A percentile compares a stretch with the other conserved stretches of the same genome.
Evolutionary conservation across 1,140 invertebrate species (phyloP).

Genomic region (Calephelis nemesis): DNA sequence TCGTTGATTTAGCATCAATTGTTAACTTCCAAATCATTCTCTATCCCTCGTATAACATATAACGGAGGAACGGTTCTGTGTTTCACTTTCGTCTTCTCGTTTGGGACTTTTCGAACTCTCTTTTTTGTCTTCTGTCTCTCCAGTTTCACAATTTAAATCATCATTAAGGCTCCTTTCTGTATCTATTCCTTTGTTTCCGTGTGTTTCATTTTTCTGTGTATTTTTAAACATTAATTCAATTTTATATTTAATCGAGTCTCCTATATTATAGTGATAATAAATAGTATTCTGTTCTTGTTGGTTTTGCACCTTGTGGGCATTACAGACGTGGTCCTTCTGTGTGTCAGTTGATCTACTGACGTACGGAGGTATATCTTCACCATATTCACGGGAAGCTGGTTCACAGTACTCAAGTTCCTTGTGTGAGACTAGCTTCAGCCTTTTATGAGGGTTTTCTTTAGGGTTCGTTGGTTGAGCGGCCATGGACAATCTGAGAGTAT

Average conservation of each 20-base stretch:
- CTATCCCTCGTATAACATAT: slow-evolving; percentile 8
- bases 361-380: slow-evolving; percentile 10
- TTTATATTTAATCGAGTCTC: slow-evolving; percentile 14
- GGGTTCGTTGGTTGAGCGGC: not conserved
- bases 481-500: too few species aligned
- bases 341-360: not conserved
- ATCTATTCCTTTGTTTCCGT: not conserved
- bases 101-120: slow-evolving; percentile 7
- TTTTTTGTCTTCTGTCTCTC: not conserved
- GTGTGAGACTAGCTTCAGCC: not conserved
- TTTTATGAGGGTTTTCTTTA: not conserved
- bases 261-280: slow-evolving; percentile 8
- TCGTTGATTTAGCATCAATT: slow-evolving; percentile 11
- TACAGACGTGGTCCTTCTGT: not conserved
- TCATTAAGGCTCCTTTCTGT: slow-evolving; percentile 15
- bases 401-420: not conserved
- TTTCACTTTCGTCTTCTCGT: not conserved
- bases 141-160: slow-evolving; percentile 12
- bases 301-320: not conserved
- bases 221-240: slow-evolving; percentile 16
- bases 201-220: not conserved
- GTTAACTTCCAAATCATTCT: not conserved
- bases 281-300: not conserved
- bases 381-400: not conserved
- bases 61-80: slow-evolving; percentile 19